phyloP scores from a whole-genome alignment of 2,888 invertebrate species.

The Onchidella celtica region DNA sequence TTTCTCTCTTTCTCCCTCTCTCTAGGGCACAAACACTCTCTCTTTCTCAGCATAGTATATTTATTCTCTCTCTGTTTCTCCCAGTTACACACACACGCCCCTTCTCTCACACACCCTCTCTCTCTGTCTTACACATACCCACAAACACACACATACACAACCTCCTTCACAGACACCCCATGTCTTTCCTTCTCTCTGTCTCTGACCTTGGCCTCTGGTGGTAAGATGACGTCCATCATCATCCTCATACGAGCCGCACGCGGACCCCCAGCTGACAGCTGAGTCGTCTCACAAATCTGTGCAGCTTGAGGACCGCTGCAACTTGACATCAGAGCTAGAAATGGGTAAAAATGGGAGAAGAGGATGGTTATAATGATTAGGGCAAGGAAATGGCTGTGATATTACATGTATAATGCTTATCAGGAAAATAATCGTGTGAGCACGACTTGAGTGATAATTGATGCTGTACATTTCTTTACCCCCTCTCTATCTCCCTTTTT shows the following conservation, averaged over 20 bases:
- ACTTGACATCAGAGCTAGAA: constrained; percentile 39
- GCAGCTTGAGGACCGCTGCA: constrained; percentile 23
- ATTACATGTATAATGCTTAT: too few species aligned
- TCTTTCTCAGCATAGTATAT: too few species aligned
- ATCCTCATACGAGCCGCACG: constrained; percentile 2
- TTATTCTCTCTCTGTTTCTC: neutral
- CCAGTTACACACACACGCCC: neutral
- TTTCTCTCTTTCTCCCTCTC: neutral
- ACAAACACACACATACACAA: neutral
- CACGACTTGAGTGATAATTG: too few species aligned
- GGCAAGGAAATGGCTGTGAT: too few species aligned
- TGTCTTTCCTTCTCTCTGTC: neutral
- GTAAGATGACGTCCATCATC: constrained; percentile 26
- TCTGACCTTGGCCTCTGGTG: neutral
- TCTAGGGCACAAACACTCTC: too few species aligned
- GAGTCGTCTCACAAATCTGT: constrained; percentile 27
- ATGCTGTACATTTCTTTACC: too few species aligned
- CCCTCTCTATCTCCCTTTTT: too few species aligned
- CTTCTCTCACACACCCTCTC: too few species aligned
- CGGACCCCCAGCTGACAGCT: constrained; percentile 8
- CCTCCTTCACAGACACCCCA: too few species aligned
- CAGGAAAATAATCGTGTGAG: too few species aligned
- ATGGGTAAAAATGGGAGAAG: neutral
- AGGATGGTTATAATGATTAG: neutral
- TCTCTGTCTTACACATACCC: too few species aligned